Percentiles rank a stretch among this genome's conserved stretches.
Evolutionary conservation across 2,113 vertebrate genomes (phyloP).

Genomic region (Notarius quadriscutis): DNA sequence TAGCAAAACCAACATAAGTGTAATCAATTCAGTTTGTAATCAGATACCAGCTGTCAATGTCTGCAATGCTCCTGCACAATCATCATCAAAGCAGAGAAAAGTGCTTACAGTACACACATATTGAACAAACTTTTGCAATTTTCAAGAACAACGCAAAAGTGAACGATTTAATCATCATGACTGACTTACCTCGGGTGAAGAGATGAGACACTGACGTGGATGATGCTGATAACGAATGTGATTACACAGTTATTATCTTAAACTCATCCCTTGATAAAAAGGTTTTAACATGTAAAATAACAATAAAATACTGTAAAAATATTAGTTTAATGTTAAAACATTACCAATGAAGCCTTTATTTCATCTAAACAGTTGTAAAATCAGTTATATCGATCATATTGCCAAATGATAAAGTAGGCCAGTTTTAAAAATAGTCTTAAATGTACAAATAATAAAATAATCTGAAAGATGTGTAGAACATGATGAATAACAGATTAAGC

Average conservation of each 20-base stretch:
- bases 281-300: background rate
- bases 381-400: background rate
- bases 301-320: background rate
- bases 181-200: background rate
- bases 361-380: background rate
- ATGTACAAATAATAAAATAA: background rate
- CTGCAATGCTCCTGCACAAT: background rate
- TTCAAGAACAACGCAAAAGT: background rate
- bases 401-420: no score
- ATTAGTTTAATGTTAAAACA: no score
- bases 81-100: background rate
- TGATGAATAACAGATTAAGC: background rate
- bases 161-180: background rate
- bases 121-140: background rate
- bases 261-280: background rate
- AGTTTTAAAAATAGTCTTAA: no score
- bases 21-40: constrained; percentile 14
- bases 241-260: background rate
- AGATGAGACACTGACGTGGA: background rate
- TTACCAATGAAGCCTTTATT: background rate
- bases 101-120: background rate
- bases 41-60: constrained; percentile 6
- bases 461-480: background rate
- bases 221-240: background rate
- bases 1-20: background rate